Evolutionary conservation across 2,797 vertebrate genomes (phyloP), one percentile per base, ranked within the genome.

Genomic region (Adrianichthys oophorus): DNA sequence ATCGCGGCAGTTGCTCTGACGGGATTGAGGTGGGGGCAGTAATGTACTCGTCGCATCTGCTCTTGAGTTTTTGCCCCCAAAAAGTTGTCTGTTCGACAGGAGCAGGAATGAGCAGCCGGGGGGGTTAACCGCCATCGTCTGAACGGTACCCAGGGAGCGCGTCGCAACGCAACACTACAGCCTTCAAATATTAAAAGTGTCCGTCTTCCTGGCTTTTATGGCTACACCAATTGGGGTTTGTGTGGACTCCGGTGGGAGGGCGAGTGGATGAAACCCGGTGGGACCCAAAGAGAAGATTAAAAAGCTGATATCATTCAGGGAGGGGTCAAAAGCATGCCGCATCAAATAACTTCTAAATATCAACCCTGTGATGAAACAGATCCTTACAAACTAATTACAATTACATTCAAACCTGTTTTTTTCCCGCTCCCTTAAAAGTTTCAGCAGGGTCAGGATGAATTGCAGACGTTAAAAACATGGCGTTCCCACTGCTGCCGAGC

Each of bases 1-100:
- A 78, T 70, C 41, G 80, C 73, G 19, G 55, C 56, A 59, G 74
- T 53, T 73, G 60, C 50, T 37, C 56, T 78, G 87, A 86, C 79
- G 4, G 65, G 57, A 72, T 59, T 48, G 70, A 66, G 74, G 81
- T 70, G 68, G 79, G 83, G 77, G 63, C 70, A 50, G 59, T 85
- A 85, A 89, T 84, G 82, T 79, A 84, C 65, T 80, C 77, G 68
- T 61, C 72, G 79, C 87, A 89, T 85, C 85, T 90, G 89, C 79
- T 88, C 75, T 66, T 14, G 50, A 78, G 56, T 66, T 78, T 73
- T 79, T 74, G 62, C 80, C 67, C 88, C 32, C 29, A 37, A 90
- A 81, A 84, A 85, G 87, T 87, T 62, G 54, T 76, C 75, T 74
- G 73, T 81, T 76, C 67, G 12, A 71, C 59, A 62, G 32, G 50